These are phyloP conservation scores for Malurus elegans DNA, from an alignment of 2,113 vertebrate genomes.

Conservation along the genomic window DNA sequence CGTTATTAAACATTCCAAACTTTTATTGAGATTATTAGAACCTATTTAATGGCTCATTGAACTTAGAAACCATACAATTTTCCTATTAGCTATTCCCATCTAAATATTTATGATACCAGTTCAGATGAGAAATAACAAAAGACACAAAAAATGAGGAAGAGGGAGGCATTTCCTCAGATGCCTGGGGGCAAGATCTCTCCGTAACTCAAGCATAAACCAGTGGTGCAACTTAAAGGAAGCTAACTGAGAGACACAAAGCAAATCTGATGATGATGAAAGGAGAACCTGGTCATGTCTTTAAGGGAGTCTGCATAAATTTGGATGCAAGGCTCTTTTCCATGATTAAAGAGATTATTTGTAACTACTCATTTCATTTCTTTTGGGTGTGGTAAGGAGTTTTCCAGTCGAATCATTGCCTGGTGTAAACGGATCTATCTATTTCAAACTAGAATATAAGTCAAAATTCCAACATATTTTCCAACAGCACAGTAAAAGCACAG, in stretches of 20 bases:
- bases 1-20: conserved; percentile 45
- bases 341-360: conserved; percentile 60
- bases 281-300: conserved; percentile 20
- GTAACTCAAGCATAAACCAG: conserved; percentile 3
- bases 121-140: not conserved
- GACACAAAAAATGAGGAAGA: conserved; percentile 6
- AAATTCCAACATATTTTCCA: not conserved
- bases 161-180: not conserved
- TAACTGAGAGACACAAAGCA: conserved; percentile 35
- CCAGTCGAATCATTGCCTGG: not conserved
- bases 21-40: conserved; percentile 56
- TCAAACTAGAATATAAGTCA: not conserved
- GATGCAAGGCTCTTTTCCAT: conserved; percentile 28
- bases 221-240: conserved; percentile 25
- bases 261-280: conserved; percentile 40
- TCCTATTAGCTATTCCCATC: conserved; percentile 38
- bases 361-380: conserved; percentile 23
- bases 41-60: conserved; percentile 56
- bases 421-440: conserved; percentile 1
- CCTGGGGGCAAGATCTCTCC: not conserved
- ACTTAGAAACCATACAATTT: conserved; percentile 48
- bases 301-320: conserved; percentile 59
- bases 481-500: not conserved
- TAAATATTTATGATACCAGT: conserved; percentile 48
- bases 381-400: conserved; percentile 37